phyloP scores from a whole-genome alignment of 2,113 vertebrate species.

The Rhizomys pruinosus region DNA sequence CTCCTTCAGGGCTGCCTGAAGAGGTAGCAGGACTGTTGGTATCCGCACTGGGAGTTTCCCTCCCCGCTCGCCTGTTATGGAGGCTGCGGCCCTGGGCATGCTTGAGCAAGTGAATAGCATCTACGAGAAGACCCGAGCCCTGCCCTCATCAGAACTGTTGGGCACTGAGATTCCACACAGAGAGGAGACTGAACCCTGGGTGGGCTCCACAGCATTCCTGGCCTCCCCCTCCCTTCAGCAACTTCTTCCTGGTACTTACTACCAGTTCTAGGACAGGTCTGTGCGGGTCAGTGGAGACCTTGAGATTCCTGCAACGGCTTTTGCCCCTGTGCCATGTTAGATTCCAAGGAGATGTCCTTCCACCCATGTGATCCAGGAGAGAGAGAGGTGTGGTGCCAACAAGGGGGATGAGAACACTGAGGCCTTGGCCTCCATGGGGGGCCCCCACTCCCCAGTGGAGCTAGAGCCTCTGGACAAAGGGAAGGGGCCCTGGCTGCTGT shows the following conservation, averaged over 20 bases:
- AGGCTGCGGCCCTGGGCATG: background rate
- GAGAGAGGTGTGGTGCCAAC: background rate
- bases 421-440: background rate
- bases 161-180: background rate
- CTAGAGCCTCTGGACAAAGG: background rate
- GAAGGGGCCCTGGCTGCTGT: background rate
- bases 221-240: background rate
- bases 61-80: no score
- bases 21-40: background rate
- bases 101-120: background rate
- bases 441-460: background rate
- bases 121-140: background rate
- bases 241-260: background rate
- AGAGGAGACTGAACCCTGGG: no score
- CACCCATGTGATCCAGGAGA: background rate
- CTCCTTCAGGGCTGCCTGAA: background rate
- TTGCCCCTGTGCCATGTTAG: no score
- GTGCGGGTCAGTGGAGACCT: background rate
- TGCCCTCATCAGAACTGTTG: background rate
- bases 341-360: background rate
- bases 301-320: background rate
- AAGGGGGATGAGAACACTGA: background rate
- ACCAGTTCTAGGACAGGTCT: background rate
- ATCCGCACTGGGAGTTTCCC: background rate
- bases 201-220: background rate